Conservation (phyloP, 2,797 vertebrate genomes). For the Fundulus diaphanus region DNA sequence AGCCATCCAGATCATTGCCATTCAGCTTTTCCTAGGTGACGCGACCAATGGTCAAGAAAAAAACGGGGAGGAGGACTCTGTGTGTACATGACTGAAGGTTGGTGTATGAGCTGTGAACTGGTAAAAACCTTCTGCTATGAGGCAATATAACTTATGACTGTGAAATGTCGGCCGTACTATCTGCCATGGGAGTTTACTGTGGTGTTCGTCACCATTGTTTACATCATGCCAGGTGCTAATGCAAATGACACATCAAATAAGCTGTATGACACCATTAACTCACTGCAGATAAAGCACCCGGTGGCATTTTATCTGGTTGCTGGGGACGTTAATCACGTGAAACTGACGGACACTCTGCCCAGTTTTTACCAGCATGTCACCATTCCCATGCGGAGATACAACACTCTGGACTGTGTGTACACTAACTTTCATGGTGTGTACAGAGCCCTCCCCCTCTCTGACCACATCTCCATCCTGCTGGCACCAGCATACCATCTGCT, state of each 20-base stretch:
- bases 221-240: not conserved
- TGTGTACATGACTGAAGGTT: not conserved
- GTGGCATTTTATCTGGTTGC: too few species aligned
- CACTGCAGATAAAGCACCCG: too few species aligned
- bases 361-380: too few species aligned
- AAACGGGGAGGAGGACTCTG: not conserved
- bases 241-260: not conserved
- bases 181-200: not conserved
- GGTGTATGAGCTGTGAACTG: not conserved
- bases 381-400: too few species aligned
- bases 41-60: too few species aligned
- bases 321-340: too few species aligned
- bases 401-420: too few species aligned
- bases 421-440: not conserved
- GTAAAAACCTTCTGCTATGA: not conserved
- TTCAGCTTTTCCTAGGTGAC: too few species aligned
- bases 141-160: not conserved
- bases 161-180: not conserved
- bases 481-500: too few species aligned
- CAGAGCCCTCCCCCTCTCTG: not conserved
- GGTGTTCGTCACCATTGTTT: not conserved
- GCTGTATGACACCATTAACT: too few species aligned
- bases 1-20: too few species aligned
- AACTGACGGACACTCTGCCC: not conserved
- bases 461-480: too few species aligned